Conservation (phyloP, 2,888 invertebrate genomes). For the Podabrus alpinus region DNA sequence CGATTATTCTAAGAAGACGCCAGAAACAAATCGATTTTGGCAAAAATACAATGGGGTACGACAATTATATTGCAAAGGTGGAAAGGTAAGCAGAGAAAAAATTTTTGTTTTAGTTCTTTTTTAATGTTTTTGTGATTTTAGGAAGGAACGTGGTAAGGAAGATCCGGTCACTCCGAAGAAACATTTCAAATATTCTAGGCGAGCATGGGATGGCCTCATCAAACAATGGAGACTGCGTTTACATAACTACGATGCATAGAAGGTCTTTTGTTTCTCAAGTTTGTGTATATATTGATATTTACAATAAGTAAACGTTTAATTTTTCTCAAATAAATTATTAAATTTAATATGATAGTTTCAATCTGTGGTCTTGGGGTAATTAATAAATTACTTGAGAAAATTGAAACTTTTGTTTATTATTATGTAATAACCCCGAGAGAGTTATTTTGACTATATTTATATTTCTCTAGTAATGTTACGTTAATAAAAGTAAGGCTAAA, state of each 20-base stretch:
- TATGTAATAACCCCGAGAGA: too few relatives aligned
- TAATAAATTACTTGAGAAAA: too few relatives aligned
- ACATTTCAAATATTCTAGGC: conserved; percentile 81
- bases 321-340: too few relatives aligned
- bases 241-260: conserved; percentile 74
- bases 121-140: conserved; percentile 47
- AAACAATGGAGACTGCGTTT: conserved; percentile 85
- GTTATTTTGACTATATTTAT: too few relatives aligned
- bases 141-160: conserved; percentile 65
- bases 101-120: not conserved
- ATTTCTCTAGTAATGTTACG: too few relatives aligned
- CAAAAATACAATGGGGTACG: conserved; percentile 88
- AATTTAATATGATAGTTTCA: too few relatives aligned
- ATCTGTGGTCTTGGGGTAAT: too few relatives aligned
- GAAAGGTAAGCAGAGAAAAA: conserved; percentile 65
- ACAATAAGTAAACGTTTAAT: too few relatives aligned
- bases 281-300: not conserved
- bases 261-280: not conserved
- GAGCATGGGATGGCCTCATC: conserved; percentile 91
- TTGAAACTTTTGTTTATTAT: too few relatives aligned
- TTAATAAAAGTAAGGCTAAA: too few relatives aligned
- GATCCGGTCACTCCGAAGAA: conserved; percentile 93
- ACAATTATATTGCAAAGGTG: conserved; percentile 70
- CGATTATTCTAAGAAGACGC: conserved; percentile 70
- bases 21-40: conserved; percentile 96